Conservation (phyloP, 35 echinoderm and acorn worm species). For the Diadema setosum region DNA sequence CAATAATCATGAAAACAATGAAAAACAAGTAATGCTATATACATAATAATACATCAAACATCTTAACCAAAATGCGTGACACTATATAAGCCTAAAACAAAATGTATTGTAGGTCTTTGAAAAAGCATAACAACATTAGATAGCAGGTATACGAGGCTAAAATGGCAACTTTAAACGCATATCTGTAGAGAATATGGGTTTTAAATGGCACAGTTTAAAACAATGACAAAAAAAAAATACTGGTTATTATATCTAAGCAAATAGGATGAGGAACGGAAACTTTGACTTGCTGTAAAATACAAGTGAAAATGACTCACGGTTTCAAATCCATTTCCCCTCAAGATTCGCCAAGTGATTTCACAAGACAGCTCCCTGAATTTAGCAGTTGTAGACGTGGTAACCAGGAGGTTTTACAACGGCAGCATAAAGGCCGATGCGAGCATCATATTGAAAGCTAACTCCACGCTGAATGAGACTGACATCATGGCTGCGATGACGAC, state of each 20-base stretch:
- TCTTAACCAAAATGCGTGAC: too few relatives aligned
- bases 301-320: neutral
- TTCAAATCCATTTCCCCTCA: neutral
- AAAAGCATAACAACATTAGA: neutral
- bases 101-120: neutral
- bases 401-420: neutral
- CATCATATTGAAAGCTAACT: neutral
- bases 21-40: too few relatives aligned
- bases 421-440: neutral
- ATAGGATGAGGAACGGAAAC: neutral
- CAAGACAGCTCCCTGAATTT: neutral
- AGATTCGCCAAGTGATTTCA: neutral
- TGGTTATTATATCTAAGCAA: neutral
- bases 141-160: neutral
- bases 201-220: neutral
- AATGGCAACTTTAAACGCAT: neutral
- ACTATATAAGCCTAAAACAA: neutral
- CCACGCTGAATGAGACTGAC: neutral
- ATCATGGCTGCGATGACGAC: neutral
- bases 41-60: too few relatives aligned
- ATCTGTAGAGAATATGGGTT: neutral
- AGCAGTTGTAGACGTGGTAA: neutral
- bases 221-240: neutral
- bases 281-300: neutral
- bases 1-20: too few relatives aligned